Percentiles rank a stretch among this genome's conserved stretches.
Conservation (phyloP, 1,140 invertebrate genomes). For the Argopecten irradians region DNA sequence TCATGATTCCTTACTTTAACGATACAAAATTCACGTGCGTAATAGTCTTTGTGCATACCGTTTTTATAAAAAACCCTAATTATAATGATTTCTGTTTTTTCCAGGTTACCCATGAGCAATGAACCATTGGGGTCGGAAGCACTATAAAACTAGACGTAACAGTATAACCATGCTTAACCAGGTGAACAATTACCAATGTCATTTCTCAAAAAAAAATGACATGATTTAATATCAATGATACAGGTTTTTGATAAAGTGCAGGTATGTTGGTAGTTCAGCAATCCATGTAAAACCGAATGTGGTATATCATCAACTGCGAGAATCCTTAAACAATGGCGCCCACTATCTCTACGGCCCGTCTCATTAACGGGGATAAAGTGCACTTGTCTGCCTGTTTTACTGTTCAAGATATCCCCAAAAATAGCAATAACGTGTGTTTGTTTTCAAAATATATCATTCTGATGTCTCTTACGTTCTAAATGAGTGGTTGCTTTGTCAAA, state of each 20-base stretch:
- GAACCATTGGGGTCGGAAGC: neutral
- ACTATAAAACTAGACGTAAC: neutral
- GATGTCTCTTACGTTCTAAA: no score
- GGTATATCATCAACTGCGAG: neutral
- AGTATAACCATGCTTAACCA: neutral
- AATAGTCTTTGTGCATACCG: no score
- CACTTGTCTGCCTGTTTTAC: neutral
- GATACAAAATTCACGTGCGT: no score
- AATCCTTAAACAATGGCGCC: neutral
- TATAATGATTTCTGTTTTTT: no score
- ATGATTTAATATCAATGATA: neutral
- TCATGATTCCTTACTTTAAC: no score
- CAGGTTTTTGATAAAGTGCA: neutral
- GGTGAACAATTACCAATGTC: neutral
- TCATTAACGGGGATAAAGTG: neutral
- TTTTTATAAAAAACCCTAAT: no score
- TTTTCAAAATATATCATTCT: neutral
- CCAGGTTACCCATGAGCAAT: neutral
- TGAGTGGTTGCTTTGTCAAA: neutral
- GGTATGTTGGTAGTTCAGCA: neutral
- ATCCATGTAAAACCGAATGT: neutral
- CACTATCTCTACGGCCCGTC: neutral
- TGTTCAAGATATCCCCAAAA: neutral
- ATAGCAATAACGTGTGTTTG: neutral
- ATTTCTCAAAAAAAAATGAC: neutral